Conservation (phyloP, 2,888 invertebrate genomes). For the Ochropacha duplaris region DNA sequence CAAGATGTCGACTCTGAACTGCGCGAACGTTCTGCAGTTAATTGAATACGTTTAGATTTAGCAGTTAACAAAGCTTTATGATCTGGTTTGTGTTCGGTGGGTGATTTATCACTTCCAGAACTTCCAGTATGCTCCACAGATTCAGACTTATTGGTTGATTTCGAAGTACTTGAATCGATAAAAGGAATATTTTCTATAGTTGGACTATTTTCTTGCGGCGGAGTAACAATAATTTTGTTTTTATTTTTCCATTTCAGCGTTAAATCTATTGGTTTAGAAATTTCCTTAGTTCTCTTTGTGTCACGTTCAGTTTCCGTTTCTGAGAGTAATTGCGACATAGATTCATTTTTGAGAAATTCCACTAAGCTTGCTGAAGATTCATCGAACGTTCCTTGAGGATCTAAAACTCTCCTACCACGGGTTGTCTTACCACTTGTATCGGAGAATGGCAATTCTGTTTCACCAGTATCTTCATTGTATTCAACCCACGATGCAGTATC, state of each 20-base stretch:
- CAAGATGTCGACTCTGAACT: constrained; percentile 91
- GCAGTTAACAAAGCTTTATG: constrained; percentile 68
- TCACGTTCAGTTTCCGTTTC: constrained; percentile 74
- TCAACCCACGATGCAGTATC: constrained; percentile 88
- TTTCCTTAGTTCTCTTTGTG: constrained; percentile 43
- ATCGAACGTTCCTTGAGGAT: constrained; percentile 84
- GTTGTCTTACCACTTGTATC: constrained; percentile 66
- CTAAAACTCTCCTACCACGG: constrained; percentile 55
- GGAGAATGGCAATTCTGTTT: constrained; percentile 81
- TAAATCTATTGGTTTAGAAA: constrained; percentile 59
- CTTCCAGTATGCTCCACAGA: constrained; percentile 71
- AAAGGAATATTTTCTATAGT: constrained; percentile 80
- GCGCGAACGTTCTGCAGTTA: constrained; percentile 88
- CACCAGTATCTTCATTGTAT: constrained; percentile 85
- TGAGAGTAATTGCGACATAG: constrained; percentile 63
- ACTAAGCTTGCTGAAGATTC: constrained; percentile 81
- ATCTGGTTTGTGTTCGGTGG: constrained; percentile 65
- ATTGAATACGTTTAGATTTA: constrained; percentile 81
- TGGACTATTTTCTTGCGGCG: constrained; percentile 84
- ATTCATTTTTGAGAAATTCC: constrained; percentile 75
- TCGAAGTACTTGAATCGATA: constrained; percentile 70
- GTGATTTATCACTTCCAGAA: constrained; percentile 74
- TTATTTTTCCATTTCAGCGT: constrained; percentile 77
- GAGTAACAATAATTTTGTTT: constrained; percentile 84
- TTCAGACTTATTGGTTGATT: constrained; percentile 67